A percentile compares a stretch with the other conserved stretches of the same genome.
phyloP scores from a whole-genome alignment of 2,797 vertebrate species.

The Xiphorhynchus erythropygius region DNA sequence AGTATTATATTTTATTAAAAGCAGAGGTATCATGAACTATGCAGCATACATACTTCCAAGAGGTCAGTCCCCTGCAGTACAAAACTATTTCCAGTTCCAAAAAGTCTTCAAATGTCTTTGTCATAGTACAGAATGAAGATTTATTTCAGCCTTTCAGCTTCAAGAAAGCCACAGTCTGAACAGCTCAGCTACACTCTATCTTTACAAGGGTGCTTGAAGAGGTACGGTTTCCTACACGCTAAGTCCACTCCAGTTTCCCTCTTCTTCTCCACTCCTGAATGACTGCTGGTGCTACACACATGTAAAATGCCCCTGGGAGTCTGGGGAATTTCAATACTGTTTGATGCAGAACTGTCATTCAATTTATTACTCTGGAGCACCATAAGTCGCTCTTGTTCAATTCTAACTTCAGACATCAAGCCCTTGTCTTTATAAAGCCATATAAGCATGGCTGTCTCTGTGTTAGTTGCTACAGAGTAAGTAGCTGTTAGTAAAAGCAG shows the following conservation, averaged over 20 bases:
- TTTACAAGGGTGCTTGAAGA: neutral
- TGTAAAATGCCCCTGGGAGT: neutral
- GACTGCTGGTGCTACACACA: neutral
- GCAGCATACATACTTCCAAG: neutral
- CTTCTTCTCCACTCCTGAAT: neutral
- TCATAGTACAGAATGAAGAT: neutral
- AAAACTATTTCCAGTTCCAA: slow-evolving; percentile 9
- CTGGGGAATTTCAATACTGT: neutral
- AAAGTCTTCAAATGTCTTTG: neutral
- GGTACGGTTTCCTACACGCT: neutral
- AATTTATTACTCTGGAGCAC: neutral
- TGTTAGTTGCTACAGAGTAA: neutral
- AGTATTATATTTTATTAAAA: slow-evolving; percentile 46
- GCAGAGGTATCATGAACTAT: slow-evolving; percentile 30
- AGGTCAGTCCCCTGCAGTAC: slow-evolving; percentile 9
- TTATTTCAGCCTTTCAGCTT: neutral
- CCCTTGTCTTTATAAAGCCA: neutral
- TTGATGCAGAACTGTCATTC: neutral
- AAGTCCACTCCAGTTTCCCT: neutral
- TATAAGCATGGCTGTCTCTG: neutral
- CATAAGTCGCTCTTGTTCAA: neutral
- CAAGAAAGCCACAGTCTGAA: neutral
- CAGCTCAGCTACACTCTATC: neutral
- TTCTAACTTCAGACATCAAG: neutral
- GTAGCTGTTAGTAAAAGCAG: neutral